Evolutionary conservation across 2,888 invertebrate species (phyloP).

Genomic region (Hemithea aestivaria): DNA sequence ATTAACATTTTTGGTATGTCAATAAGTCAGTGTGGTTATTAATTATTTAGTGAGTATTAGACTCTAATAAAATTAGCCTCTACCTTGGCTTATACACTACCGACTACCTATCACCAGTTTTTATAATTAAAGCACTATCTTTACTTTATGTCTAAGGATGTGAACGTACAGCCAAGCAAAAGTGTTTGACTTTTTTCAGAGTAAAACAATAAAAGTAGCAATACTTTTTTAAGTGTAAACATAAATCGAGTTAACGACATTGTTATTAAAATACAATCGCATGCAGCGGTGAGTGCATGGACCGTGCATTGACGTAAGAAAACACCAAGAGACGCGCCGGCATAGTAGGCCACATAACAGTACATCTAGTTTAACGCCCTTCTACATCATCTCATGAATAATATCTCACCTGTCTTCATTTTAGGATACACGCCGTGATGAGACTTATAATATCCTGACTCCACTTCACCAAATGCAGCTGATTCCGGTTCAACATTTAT

Average conservation of each 20-base stretch:
- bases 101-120: no score
- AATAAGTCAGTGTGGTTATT: no score
- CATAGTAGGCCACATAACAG: slow-evolving; percentile 37
- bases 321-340: slow-evolving; percentile 42
- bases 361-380: slow-evolving; percentile 24
- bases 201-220: no score
- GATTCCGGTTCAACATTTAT: slow-evolving; percentile 35
- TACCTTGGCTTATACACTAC: no score
- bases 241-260: slow-evolving; percentile 20
- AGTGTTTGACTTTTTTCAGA: no score
- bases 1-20: no score
- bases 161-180: no score
- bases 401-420: slow-evolving; percentile 61
- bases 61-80: no score
- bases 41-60: no score
- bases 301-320: slow-evolving; percentile 38
- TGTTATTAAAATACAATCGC: slow-evolving; percentile 19
- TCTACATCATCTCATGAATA: slow-evolving; percentile 11
- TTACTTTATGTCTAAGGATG: no score
- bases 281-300: slow-evolving; percentile 23
- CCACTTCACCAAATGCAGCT: slow-evolving; percentile 34
- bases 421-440: slow-evolving; percentile 63
- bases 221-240: slow-evolving; percentile 17
- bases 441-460: slow-evolving; percentile 49
- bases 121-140: no score